Evolutionary conservation across 2,888 invertebrate species (phyloP), one percentile per base, ranked within the genome.

Genomic region (Pseudeuparius sepicola): DNA sequence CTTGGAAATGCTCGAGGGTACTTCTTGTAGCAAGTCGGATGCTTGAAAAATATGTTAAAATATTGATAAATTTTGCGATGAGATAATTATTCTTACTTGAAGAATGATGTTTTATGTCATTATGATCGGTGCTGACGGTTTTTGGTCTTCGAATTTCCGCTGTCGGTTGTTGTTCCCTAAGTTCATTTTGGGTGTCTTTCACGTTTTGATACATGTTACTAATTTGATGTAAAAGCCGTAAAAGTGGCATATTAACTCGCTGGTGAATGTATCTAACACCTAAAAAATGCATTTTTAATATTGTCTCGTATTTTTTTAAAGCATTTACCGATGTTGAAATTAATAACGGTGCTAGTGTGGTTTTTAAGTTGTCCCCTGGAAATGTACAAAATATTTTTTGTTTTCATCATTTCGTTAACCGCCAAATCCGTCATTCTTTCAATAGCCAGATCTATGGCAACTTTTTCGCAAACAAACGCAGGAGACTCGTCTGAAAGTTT

Each of bases 171-270:
- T 84, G 81, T 48, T 83, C 83, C 46, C 85, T 79, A 39, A 94
- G 68, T 54, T 93, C 93, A 48, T 81, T 79, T 56, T 90, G 88
- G 0, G 93, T 93, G 56, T 93, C 90, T 56, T 90, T 88, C 2
- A 94, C 90, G 59, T 93, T 94, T 63, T 92, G 90, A 63, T 93
- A 92, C 92, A 96, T 93, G 55, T 90, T 93, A 53, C 86, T 87
- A 55, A 96, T 93, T 67, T 96, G 96, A 64, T 96, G 93, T 38
- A 94, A 68, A 32, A 96, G 70, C 31, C 96, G 68, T 27, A 96
- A 65, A 20, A 96, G 65, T 0, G 94, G 93, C 93, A 96, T 93
- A 61, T 96, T 96, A 2, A 96, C 90, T 69, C 93, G 86, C 58
- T 94, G 94, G 28, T 88, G 87, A 50, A 96, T 89, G 55, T 85